phyloP scores from a whole-genome alignment of 2,797 vertebrate species.

The Hephaestus fuliginosus region DNA sequence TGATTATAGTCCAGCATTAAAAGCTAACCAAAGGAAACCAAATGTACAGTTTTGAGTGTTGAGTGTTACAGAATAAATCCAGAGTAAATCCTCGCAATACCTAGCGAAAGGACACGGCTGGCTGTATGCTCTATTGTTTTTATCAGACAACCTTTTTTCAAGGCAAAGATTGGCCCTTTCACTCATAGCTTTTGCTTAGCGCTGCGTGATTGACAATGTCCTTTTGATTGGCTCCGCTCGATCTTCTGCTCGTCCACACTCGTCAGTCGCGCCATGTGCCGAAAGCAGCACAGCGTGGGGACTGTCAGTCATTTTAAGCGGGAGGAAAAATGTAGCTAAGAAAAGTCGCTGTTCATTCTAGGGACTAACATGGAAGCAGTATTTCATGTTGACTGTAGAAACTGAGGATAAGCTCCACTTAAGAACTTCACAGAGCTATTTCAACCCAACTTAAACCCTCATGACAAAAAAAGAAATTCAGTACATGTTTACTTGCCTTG shows the following conservation, averaged over 20 bases:
- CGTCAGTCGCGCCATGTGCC: neutral
- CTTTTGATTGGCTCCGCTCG: constrained; percentile 36
- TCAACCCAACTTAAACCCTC: neutral
- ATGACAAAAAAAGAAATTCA: neutral
- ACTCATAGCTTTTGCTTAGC: neutral
- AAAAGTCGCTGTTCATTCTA: constrained; percentile 8
- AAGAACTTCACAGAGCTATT: neutral
- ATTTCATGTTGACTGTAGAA: neutral
- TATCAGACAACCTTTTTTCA: constrained; percentile 1
- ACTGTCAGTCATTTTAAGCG: constrained; percentile 28
- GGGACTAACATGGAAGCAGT: neutral
- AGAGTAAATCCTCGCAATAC: neutral
- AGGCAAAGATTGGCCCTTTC: constrained; percentile 9
- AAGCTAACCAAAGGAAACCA: neutral
- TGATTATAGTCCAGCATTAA: neutral
- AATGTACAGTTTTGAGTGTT: no score
- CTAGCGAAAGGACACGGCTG: no score
- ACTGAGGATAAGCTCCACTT: neutral
- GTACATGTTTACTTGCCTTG: neutral
- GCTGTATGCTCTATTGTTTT: neutral
- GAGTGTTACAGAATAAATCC: neutral
- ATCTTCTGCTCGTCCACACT: constrained; percentile 1
- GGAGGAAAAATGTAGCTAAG: constrained; percentile 1
- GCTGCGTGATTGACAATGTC: constrained; percentile 15
- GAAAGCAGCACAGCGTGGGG: constrained; percentile 3